phyloP scores from a whole-genome alignment of 2,797 vertebrate genomes.

The Cynodonichthys magdalenae region DNA sequence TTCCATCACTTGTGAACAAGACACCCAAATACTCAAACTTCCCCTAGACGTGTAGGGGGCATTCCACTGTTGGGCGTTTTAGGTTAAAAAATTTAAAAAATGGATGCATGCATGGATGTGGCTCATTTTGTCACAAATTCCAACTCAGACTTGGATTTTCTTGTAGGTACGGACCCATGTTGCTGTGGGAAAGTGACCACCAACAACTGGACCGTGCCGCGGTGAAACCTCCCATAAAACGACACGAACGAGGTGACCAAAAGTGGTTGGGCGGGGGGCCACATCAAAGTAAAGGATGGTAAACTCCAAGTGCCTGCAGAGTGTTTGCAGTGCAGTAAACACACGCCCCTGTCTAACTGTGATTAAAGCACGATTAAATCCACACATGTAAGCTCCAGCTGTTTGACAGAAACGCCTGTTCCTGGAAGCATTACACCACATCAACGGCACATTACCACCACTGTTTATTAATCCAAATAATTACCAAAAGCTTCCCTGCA shows the following conservation, averaged over 20 bases:
- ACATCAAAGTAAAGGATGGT: constrained; percentile 45
- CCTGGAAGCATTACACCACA: constrained; percentile 26
- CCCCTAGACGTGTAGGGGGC: too few species aligned
- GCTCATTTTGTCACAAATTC: neutral
- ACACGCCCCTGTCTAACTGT: constrained; percentile 34
- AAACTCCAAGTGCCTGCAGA: constrained; percentile 14
- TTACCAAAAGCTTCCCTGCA: neutral
- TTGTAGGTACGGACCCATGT: neutral
- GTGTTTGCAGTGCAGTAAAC: constrained; percentile 45
- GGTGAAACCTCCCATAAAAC: constrained; percentile 27
- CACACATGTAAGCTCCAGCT: constrained; percentile 12
- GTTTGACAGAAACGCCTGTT: constrained; percentile 23
- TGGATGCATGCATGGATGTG: too few species aligned
- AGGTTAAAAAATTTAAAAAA: neutral
- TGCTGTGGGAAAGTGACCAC: neutral
- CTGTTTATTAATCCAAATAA: constrained; percentile 14
- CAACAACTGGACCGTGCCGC: neutral
- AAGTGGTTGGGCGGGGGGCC: constrained; percentile 4
- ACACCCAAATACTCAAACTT: too few species aligned
- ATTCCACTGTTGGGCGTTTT: neutral
- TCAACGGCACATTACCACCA: neutral
- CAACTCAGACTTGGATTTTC: constrained; percentile 5
- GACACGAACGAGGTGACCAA: constrained; percentile 12
- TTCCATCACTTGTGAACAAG: too few species aligned
- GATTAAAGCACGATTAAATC: constrained; percentile 40